Evolutionary conservation across 2,113 vertebrate species (phyloP).

Genomic region (Zingel zingel): DNA sequence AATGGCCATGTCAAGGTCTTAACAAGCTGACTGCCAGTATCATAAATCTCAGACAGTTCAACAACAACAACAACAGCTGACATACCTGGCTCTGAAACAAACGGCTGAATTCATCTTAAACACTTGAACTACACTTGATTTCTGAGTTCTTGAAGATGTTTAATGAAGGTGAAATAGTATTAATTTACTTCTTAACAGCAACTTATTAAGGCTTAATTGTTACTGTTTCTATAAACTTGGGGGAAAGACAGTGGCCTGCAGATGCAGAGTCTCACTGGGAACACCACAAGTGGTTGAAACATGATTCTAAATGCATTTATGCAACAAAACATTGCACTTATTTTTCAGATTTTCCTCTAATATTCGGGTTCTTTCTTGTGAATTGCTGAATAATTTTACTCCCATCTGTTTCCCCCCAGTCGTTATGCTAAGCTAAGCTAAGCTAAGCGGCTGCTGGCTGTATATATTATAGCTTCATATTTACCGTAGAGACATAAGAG

Average conservation of each 20-base stretch:
- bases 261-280: neutral
- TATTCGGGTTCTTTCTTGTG: neutral
- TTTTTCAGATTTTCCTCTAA: neutral
- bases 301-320: neutral
- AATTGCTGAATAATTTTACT: no score
- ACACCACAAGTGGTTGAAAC: neutral
- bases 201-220: no score
- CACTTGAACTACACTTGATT: neutral
- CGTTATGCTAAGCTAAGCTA: no score
- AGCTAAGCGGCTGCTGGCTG: no score
- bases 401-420: no score
- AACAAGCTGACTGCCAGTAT: neutral
- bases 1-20: neutral
- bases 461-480: no score
- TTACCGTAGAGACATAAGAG: no score
- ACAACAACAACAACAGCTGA: neutral
- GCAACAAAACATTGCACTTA: no score
- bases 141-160: neutral
- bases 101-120: neutral
- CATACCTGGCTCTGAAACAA: neutral
- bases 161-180: no score
- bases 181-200: neutral
- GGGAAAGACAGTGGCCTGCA: no score
- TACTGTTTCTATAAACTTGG: no score
- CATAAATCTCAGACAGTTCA: constrained; percentile 24